These are phyloP conservation scores for Austrofundulus limnaeus DNA, from an alignment of 2,113 vertebrate genomes.

Conservation along the genomic window DNA sequence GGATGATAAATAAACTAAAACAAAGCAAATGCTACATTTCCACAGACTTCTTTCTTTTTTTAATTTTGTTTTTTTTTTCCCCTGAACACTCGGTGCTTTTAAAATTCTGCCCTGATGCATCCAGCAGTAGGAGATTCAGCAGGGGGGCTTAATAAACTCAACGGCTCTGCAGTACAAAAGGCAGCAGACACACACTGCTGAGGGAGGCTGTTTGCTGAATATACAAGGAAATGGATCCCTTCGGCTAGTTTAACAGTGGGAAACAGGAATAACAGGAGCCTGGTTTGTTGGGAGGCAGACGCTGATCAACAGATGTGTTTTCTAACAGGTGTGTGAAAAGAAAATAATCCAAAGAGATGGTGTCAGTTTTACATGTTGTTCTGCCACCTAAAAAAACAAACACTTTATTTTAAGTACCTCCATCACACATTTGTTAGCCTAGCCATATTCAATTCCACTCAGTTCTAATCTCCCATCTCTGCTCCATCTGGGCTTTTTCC, in stretches of 20 bases:
- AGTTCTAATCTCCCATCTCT: too few relatives aligned
- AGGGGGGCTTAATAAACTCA: conserved; percentile 9
- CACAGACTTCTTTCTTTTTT: background rate
- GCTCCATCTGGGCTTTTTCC: too few relatives aligned
- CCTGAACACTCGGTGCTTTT: conserved; percentile 2
- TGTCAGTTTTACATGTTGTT: too few relatives aligned
- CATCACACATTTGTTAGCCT: too few relatives aligned
- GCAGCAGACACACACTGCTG: conserved; percentile 14
- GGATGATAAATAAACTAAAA: background rate
- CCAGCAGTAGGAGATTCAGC: conserved; percentile 11
- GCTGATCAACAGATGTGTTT: background rate
- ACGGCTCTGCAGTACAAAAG: conserved; percentile 1
- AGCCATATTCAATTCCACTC: too few relatives aligned
- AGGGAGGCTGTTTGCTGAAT: background rate
- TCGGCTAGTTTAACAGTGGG: conserved; percentile 6
- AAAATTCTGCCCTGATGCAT: conserved; percentile 1
- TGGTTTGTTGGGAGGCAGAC: conserved; percentile 2
- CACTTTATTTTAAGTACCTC: too few relatives aligned
- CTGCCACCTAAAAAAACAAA: too few relatives aligned
- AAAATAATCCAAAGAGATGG: background rate
- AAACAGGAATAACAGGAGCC: conserved; percentile 18
- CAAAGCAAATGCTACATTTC: background rate
- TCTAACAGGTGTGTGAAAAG: background rate
- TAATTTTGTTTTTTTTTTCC: background rate
- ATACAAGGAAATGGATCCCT: conserved; percentile 25